phyloP scores from a whole-genome alignment of 2,888 invertebrate species.

The Fissipunctia ypsillon region DNA sequence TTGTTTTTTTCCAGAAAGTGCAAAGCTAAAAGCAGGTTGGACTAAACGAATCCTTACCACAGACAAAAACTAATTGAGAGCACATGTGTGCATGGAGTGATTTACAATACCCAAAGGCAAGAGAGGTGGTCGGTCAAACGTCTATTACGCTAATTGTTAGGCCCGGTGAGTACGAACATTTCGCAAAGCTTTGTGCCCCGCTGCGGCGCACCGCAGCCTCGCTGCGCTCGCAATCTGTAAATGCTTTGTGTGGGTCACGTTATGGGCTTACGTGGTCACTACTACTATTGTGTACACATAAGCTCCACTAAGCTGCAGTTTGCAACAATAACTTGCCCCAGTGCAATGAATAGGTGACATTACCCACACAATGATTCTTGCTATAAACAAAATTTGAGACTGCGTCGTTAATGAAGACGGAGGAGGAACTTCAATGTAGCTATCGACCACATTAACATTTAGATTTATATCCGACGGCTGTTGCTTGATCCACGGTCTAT shows the following conservation, averaged over 20 bases:
- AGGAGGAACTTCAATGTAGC: slow-evolving; percentile 33
- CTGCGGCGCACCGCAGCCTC: slow-evolving; percentile 76
- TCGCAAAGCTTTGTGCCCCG: slow-evolving; percentile 76
- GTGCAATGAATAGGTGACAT: slow-evolving; percentile 28
- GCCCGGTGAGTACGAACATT: slow-evolving; percentile 71
- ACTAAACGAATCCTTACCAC: slow-evolving; percentile 19
- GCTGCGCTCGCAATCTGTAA: slow-evolving; percentile 79
- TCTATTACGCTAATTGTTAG: slow-evolving; percentile 81
- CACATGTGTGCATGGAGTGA: slow-evolving; percentile 56
- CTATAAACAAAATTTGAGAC: slow-evolving; percentile 40
- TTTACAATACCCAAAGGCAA: slow-evolving; percentile 63
- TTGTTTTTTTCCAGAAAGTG: background rate
- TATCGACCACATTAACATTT: slow-evolving; percentile 67
- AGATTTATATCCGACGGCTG: slow-evolving; percentile 65
- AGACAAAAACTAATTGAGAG: slow-evolving; percentile 53
- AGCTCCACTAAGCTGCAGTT: slow-evolving; percentile 65
- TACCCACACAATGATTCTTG: slow-evolving; percentile 15
- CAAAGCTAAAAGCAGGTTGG: background rate
- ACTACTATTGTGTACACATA: slow-evolving; percentile 67
- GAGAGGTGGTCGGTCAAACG: slow-evolving; percentile 72
- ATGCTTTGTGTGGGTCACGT: slow-evolving; percentile 79
- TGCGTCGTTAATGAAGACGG: slow-evolving; percentile 32
- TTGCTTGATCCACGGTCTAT: slow-evolving; percentile 66
- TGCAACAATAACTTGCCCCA: slow-evolving; percentile 49
- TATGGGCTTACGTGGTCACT: slow-evolving; percentile 73